Base-by-base conservation (phyloP, 1,140 invertebrate genomes). In the Cyclargus thomasi region DNA sequence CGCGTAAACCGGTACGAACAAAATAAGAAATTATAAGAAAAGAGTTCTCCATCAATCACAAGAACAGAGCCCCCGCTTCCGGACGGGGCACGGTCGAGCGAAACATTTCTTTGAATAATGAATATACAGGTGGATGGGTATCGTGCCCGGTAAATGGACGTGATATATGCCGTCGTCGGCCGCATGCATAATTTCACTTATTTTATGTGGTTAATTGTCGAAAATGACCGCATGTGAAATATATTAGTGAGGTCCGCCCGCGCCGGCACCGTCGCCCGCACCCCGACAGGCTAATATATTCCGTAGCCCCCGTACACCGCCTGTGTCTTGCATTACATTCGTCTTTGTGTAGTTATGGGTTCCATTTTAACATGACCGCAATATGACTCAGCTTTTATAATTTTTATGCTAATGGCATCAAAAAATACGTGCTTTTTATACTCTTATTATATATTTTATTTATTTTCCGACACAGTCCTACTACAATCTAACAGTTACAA, bases 171-270 rank as follows among this genome's bases (percentile, higher is more conserved):
- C 87, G 85, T 90, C 88, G 85, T 83, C 83, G 88, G 74, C 86
- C 81, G 88, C 86, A 90, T 90, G 86, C 86, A 90, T 90, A 90
- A 90, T 90, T 90, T 88, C 86, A 88, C 88, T 90, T 88, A 90
- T 90, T 90, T 90, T 88, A 90, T 90, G 88, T 88, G 84, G 88
- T 88, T 90, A 90, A 90, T 90, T 90, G 88, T 90, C 88, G 86
- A 90, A 88, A 90, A 90, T 88, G 86, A 90, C 88, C 88, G 82
- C 83, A 67, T 78, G 85, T 85, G 83, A 90, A 90, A 90, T 90
- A 90, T 88, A 88, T 88, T 90, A 86, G 76, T 74, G 74, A 74
- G 80, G 74, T 78, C 77, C 78, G 69, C 78, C 78, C 81, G 79
- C 81, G 75, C 78, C 81, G 77, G 80, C 81, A 75, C 78, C 81